phyloP scores from a whole-genome alignment of 2,797 vertebrate genomes.

The Arremon aurantiirostris region DNA sequence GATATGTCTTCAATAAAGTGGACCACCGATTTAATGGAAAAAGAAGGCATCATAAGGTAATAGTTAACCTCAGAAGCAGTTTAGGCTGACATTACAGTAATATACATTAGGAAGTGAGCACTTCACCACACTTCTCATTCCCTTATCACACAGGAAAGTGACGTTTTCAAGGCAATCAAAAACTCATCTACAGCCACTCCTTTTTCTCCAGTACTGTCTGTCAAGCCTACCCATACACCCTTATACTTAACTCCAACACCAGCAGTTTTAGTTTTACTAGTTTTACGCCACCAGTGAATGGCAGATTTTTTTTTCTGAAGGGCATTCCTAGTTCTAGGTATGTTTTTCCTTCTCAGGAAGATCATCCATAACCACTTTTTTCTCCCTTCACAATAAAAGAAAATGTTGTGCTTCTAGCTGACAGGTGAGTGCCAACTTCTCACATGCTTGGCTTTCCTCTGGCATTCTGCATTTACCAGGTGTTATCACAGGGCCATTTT shows the following conservation, averaged over 20 bases:
- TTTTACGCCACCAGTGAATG: background rate
- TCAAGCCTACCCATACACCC: slow-evolving; percentile 12
- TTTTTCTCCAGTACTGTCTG: slow-evolving; percentile 6
- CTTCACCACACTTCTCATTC: slow-evolving; percentile 27
- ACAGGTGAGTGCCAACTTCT: background rate
- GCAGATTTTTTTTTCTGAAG: background rate
- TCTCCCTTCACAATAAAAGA: background rate
- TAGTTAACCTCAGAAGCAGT: background rate
- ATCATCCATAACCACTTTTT: background rate
- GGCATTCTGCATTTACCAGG: background rate
- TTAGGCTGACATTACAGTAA: background rate
- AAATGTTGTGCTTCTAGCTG: background rate
- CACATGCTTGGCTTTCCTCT: background rate
- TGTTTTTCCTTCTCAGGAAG: background rate
- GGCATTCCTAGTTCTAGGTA: background rate
- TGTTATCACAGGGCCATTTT: background rate
- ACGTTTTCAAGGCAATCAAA: slow-evolving; percentile 50
- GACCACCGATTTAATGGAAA: background rate
- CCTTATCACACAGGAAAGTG: slow-evolving; percentile 6
- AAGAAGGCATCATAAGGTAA: background rate
- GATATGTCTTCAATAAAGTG: background rate
- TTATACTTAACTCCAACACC: slow-evolving; percentile 26
- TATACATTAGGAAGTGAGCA: background rate
- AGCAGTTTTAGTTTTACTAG: background rate
- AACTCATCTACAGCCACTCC: slow-evolving; percentile 13